Conservation (phyloP, 2,797 vertebrate genomes). For the Xiphophorus birchmanni region DNA sequence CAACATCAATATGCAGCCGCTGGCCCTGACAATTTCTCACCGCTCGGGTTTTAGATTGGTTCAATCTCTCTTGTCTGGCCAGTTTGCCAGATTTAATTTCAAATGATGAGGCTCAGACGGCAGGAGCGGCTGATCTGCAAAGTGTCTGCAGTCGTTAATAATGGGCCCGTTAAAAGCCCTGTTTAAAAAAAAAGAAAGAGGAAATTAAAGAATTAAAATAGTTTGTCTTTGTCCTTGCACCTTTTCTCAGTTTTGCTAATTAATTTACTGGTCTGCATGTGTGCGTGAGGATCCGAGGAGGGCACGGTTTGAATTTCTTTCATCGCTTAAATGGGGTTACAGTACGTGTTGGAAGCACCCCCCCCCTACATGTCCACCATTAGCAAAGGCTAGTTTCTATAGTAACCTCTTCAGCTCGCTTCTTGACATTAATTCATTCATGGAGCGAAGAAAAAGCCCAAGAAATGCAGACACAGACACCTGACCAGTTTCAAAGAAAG, state of each 20-base stretch:
- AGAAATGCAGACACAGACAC: conserved; percentile 64
- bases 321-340: conserved; percentile 22
- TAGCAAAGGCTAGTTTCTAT: conserved; percentile 77
- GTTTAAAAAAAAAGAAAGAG: neutral
- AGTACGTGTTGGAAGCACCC: conserved; percentile 28
- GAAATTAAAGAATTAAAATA: conserved; percentile 20
- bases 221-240: conserved; percentile 41
- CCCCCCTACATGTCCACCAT: conserved; percentile 29
- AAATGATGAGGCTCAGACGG: conserved; percentile 67
- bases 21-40: conserved; percentile 58
- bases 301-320: conserved; percentile 11
- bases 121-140: conserved; percentile 68
- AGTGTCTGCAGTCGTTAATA: conserved; percentile 60
- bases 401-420: conserved; percentile 77
- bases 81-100: conserved; percentile 77
- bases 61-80: conserved; percentile 65
- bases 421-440: conserved; percentile 73
- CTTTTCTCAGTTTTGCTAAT: conserved; percentile 38
- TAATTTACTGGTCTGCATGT: conserved; percentile 5
- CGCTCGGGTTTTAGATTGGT: conserved; percentile 70
- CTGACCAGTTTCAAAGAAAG: conserved; percentile 48
- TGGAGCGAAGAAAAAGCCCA: conserved; percentile 65
- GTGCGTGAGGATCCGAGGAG: neutral
- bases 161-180: conserved; percentile 55
- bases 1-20: conserved; percentile 75